phyloP scores from a whole-genome alignment of 2,113 vertebrate species.

The Megaleporinus macrocephalus region DNA sequence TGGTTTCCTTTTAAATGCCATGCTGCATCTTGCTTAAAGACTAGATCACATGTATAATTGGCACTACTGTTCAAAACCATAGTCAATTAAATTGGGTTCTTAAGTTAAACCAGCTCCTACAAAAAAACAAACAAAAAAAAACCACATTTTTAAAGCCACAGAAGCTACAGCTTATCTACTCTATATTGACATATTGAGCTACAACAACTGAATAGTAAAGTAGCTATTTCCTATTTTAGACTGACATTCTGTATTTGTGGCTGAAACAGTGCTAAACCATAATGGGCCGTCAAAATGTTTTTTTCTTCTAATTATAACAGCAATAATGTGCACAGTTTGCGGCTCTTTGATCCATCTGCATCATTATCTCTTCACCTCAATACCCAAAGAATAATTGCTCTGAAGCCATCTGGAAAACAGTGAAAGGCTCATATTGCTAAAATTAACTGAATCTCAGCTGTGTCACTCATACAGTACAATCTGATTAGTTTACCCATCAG shows the following conservation, averaged over 20 bases:
- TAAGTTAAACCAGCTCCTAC: background rate
- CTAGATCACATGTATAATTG: background rate
- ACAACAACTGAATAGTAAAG: background rate
- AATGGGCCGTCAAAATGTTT: background rate
- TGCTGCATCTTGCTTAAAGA: background rate
- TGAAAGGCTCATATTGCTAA: constrained; percentile 14
- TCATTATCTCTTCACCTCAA: constrained; percentile 18
- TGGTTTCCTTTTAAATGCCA: background rate
- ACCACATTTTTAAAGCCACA: too few species aligned
- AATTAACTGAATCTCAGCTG: constrained; percentile 17
- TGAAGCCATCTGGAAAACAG: constrained; percentile 12
- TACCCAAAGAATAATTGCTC: constrained; percentile 22
- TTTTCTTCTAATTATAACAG: constrained; percentile 29
- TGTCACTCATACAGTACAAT: constrained; percentile 24
- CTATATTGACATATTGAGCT: background rate
- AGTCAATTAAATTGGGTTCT: background rate
- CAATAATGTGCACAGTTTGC: constrained; percentile 37
- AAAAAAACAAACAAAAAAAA: too few species aligned
- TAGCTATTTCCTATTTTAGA: background rate
- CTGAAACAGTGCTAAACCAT: background rate
- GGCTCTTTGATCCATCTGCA: constrained; percentile 20
- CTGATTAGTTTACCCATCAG: constrained; percentile 34
- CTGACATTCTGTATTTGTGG: background rate
- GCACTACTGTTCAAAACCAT: background rate
- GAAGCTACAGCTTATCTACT: background rate